These are phyloP conservation scores for Alsophila aescularia DNA, from an alignment of 2,888 invertebrate species.

Conservation along the genomic window DNA sequence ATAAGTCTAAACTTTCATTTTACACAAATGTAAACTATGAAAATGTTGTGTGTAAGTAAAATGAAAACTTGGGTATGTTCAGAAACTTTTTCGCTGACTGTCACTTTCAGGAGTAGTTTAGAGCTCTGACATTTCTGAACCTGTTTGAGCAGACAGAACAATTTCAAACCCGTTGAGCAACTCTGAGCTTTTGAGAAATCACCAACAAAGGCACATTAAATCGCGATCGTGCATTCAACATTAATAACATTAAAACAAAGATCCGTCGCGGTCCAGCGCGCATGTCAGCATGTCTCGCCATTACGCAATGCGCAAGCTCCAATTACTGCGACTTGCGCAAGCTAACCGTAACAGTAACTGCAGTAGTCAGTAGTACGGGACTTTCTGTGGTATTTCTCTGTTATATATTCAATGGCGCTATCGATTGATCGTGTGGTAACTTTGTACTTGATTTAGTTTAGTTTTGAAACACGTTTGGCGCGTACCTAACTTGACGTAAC, in stretches of 20 bases:
- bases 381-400: conserved; percentile 1
- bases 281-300: conserved; percentile 36
- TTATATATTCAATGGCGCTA: conserved; percentile 11
- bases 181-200: background rate
- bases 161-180: too few relatives aligned
- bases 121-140: too few relatives aligned
- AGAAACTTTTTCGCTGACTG: too few relatives aligned
- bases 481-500: background rate
- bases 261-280: conserved; percentile 47
- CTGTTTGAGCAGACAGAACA: too few relatives aligned
- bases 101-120: too few relatives aligned
- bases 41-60: too few relatives aligned
- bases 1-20: too few relatives aligned
- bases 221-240: conserved; percentile 17
- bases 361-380: background rate
- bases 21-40: too few relatives aligned
- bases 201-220: conserved; percentile 31
- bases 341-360: conserved; percentile 27
- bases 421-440: conserved; percentile 22
- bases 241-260: conserved; percentile 43
- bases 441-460: conserved; percentile 3
- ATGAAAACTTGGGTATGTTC: too few relatives aligned
- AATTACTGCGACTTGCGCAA: conserved; percentile 62
- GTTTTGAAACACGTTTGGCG: background rate
- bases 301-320: conserved; percentile 54